phyloP scores from a whole-genome alignment of 2,797 vertebrate genomes.

The Nannoperca australis region DNA sequence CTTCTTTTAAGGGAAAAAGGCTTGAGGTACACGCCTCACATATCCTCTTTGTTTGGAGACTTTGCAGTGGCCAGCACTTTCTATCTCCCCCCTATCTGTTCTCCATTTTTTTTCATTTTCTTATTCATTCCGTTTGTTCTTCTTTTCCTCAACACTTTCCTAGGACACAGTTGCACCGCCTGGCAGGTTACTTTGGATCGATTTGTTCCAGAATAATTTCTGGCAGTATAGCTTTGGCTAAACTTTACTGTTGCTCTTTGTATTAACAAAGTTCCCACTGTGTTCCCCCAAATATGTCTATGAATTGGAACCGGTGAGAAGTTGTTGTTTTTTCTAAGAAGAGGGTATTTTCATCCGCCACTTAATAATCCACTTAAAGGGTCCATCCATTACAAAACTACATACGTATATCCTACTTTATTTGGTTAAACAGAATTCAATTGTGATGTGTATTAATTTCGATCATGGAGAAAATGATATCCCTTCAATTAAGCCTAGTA shows the following conservation, averaged over 20 bases:
- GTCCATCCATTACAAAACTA: constrained; percentile 19
- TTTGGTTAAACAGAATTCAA: constrained; percentile 35
- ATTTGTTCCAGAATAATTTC: constrained; percentile 82
- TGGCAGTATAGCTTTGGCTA: constrained; percentile 67
- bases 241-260: constrained; percentile 73
- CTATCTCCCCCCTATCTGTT: constrained; percentile 82
- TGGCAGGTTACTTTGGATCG: constrained; percentile 78
- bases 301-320: constrained; percentile 37
- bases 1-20: constrained; percentile 85
- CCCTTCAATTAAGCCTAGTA: constrained; percentile 5
- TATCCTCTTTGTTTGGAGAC: constrained; percentile 88
- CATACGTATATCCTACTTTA: constrained; percentile 17
- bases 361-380: constrained; percentile 19
- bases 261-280: constrained; percentile 55
- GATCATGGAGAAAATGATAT: constrained; percentile 21
- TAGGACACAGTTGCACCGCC: constrained; percentile 71
- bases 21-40: constrained; percentile 86
- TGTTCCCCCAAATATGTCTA: constrained; percentile 17
- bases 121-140: constrained; percentile 85
- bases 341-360: constrained; percentile 37
- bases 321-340: constrained; percentile 33
- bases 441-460: constrained; percentile 12
- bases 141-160: constrained; percentile 74
- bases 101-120: constrained; percentile 75
- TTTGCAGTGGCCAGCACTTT: constrained; percentile 90